These are phyloP conservation scores for Seira ritae DNA, from an alignment of 2,888 invertebrate genomes.

Conservation along the genomic window DNA sequence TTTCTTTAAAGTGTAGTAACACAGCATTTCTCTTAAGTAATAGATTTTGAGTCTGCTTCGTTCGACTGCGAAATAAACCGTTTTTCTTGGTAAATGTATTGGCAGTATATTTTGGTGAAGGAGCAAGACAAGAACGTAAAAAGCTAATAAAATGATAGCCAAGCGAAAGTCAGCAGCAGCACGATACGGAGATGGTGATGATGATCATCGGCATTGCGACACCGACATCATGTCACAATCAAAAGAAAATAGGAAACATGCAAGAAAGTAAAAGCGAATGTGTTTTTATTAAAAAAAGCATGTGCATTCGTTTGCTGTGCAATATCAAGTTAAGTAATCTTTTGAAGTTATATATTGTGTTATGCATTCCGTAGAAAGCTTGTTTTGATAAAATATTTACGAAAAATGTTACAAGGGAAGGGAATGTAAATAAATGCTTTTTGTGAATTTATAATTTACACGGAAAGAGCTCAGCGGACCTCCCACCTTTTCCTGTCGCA, in stretches of 20 bases:
- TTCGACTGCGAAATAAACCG: background rate
- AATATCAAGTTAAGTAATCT: no score
- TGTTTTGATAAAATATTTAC: background rate
- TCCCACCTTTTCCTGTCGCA: background rate
- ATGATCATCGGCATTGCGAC: slow-evolving; percentile 15
- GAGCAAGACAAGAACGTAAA: background rate
- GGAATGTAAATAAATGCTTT: background rate
- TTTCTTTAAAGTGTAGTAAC: background rate
- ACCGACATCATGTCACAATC: slow-evolving; percentile 8
- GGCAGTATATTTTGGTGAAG: background rate
- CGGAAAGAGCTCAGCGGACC: background rate
- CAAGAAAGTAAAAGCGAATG: background rate
- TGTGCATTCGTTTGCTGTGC: background rate
- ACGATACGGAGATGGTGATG: background rate
- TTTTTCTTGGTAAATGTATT: background rate
- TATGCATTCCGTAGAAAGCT: background rate
- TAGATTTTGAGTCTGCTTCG: background rate
- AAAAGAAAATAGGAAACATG: background rate
- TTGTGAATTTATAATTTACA: background rate
- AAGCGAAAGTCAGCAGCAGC: background rate
- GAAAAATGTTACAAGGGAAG: background rate
- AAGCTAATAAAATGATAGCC: slow-evolving; percentile 9
- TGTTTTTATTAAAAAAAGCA: slow-evolving; percentile 12
- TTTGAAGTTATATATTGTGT: no score
- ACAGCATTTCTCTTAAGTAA: slow-evolving; percentile 7